Percentiles rank a stretch among this genome's conserved stretches.
Conservation (phyloP, 2,113 vertebrate genomes). For the Siniperca knerii region DNA sequence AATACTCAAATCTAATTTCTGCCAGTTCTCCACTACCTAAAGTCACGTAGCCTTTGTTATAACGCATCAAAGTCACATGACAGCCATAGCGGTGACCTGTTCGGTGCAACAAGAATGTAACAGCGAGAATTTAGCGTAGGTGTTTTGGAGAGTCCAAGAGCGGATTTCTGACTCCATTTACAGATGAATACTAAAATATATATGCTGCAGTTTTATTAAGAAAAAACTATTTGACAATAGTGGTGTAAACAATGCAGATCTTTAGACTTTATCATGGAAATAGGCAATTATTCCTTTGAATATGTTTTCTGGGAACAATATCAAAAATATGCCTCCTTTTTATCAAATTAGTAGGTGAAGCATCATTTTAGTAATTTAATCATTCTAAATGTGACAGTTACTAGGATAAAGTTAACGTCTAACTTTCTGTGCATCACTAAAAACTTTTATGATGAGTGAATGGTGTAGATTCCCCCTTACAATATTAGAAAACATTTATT, state of each 20-base stretch:
- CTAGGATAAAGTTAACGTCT: neutral
- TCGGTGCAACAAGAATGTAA: constrained; percentile 71
- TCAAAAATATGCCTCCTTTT: neutral
- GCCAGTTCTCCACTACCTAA: constrained; percentile 73
- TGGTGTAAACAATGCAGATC: neutral
- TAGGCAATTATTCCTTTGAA: neutral
- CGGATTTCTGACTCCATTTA: constrained; percentile 77
- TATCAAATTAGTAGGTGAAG: neutral
- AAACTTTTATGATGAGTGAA: neutral
- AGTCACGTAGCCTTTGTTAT: constrained; percentile 74
- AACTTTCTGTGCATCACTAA: neutral
- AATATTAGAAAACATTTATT: neutral
- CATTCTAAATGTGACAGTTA: neutral
- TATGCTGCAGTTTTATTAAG: neutral
- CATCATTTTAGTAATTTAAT: neutral
- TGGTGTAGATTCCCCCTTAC: neutral
- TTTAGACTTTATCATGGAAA: neutral
- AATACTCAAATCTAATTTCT: constrained; percentile 76
- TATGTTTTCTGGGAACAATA: neutral
- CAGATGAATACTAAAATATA: constrained; percentile 48
- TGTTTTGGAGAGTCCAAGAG: constrained; percentile 81
- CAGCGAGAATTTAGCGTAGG: constrained; percentile 79
- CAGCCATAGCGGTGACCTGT: constrained; percentile 84
- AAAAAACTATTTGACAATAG: neutral
- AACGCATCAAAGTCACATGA: constrained; percentile 78